Conservation (phyloP, 2,797 vertebrate species). For the Silurus aristotelis region DNA sequence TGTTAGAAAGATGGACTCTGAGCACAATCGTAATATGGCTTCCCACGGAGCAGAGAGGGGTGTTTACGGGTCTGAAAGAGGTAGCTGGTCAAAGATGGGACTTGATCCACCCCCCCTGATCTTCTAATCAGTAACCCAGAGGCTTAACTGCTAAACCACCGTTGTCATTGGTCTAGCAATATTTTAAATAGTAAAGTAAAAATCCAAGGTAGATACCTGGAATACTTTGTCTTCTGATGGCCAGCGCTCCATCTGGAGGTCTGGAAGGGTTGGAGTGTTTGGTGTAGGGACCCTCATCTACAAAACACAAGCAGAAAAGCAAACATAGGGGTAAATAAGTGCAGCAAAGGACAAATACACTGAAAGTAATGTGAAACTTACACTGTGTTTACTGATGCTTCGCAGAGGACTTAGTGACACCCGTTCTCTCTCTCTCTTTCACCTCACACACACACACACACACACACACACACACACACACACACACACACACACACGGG, state of each 20-base stretch:
- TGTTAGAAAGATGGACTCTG: no score
- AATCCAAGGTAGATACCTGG: conserved; percentile 78
- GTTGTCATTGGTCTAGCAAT: background rate
- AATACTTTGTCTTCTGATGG: conserved; percentile 97
- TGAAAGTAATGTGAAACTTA: background rate
- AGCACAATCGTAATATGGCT: no score
- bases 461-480: background rate
- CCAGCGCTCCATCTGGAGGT: conserved; percentile 91
- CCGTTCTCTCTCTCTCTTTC: background rate
- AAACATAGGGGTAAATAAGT: conserved; percentile 3
- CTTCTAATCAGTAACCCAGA: no score
- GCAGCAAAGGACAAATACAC: conserved; percentile 2
- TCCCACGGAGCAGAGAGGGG: no score
- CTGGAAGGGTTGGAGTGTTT: conserved; percentile 92
- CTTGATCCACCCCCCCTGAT: no score
- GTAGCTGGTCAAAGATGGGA: no score
- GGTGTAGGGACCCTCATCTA: conserved; percentile 98
- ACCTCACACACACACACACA: background rate
- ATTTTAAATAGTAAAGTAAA: background rate
- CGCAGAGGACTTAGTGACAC: background rate
- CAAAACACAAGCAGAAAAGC: conserved; percentile 66
- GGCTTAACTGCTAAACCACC: no score
- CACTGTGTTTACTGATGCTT: background rate
- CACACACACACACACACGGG: background rate
- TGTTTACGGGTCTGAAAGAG: no score